These are phyloP conservation scores for Eulemur rufifrons DNA, from an alignment of 2,113 vertebrate species.

Conservation along the genomic window DNA sequence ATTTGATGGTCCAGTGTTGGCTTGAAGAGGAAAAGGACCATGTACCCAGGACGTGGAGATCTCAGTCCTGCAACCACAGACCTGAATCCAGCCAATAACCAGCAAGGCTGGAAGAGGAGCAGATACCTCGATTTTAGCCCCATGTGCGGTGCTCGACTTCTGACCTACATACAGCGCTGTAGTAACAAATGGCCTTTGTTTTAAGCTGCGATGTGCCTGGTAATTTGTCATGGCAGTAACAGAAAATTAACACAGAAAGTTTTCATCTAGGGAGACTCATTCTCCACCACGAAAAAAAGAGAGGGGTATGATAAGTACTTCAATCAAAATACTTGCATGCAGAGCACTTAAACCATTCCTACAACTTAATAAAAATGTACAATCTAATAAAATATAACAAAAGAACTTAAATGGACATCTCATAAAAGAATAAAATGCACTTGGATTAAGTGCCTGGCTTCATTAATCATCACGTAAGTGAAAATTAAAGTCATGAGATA, in stretches of 20 bases:
- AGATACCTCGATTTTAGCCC: neutral
- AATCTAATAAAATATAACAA: neutral
- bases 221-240: neutral
- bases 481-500: neutral
- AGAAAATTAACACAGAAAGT: neutral
- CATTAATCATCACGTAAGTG: neutral
- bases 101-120: neutral
- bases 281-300: neutral
- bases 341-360: neutral
- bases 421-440: neutral
- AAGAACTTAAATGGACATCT: accelerated
- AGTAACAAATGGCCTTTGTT: accelerated
- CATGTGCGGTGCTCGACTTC: accelerated
- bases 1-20: neutral
- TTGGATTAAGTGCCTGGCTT: neutral
- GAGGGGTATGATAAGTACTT: too few relatives aligned
- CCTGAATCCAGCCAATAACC: neutral
- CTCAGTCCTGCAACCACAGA: neutral
- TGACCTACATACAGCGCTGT: neutral
- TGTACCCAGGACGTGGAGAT: neutral
- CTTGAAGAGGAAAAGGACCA: too few relatives aligned
- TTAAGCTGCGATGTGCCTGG: neutral
- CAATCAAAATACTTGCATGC: neutral
- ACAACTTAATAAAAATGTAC: neutral
- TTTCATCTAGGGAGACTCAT: neutral